Percentiles rank a stretch among this genome's conserved stretches.
Evolutionary conservation across 2,888 invertebrate species (phyloP).

Genomic region (Eristalis tenax): DNA sequence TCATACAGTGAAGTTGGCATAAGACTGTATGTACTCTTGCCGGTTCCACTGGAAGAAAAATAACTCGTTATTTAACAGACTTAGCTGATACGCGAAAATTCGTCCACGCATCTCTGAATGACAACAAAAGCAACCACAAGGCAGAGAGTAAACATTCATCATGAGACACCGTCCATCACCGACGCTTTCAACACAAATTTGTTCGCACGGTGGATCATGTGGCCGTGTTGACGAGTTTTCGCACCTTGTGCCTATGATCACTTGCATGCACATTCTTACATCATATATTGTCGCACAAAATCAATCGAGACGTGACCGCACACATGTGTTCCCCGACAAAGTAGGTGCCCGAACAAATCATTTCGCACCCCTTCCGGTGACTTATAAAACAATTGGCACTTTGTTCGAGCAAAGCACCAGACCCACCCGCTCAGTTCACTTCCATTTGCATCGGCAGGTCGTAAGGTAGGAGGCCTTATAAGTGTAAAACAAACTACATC

Average conservation of each 20-base stretch:
- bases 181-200: too few relatives aligned
- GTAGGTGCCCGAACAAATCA: background rate
- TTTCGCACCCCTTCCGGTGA: background rate
- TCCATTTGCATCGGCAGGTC: background rate
- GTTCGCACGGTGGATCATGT: background rate
- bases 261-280: background rate
- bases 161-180: too few relatives aligned
- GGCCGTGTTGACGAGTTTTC: background rate
- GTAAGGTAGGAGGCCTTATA: background rate
- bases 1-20: too few relatives aligned
- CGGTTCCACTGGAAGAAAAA: too few relatives aligned
- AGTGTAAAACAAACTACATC: background rate
- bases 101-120: too few relatives aligned
- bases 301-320: background rate
- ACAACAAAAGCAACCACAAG: too few relatives aligned
- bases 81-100: too few relatives aligned
- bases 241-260: background rate
- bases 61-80: too few relatives aligned
- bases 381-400: background rate
- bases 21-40: too few relatives aligned
- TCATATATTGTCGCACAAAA: background rate
- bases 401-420: background rate
- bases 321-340: background rate
- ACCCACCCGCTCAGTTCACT: background rate
- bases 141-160: too few relatives aligned